A percentile compares a stretch with the other conserved stretches of the same genome.
Evolutionary conservation across 2,797 vertebrate genomes (phyloP).

Genomic region (Alcedo quadribrachys): DNA sequence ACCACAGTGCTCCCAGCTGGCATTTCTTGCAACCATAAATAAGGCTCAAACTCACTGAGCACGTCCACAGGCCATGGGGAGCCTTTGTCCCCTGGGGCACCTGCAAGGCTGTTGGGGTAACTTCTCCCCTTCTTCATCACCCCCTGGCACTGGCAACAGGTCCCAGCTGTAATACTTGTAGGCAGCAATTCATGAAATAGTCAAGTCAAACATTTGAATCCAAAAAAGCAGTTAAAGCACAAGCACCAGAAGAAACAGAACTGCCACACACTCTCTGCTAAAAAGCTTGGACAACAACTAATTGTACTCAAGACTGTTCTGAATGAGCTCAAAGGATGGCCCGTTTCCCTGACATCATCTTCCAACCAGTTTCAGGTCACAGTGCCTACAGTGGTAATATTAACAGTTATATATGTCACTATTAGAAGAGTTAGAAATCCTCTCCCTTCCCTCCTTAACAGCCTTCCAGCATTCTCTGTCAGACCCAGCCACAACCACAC

Average conservation of each 20-base stretch:
- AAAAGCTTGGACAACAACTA: background rate
- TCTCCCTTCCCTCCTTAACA: background rate
- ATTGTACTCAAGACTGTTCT: background rate
- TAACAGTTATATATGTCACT: background rate
- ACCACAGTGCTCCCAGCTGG: background rate
- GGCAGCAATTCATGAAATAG: background rate
- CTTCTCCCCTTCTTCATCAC: background rate
- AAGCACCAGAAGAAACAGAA: background rate
- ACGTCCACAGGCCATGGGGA: background rate
- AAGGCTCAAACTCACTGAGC: background rate
- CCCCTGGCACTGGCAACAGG: rapidly evolving
- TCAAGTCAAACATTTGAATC: background rate
- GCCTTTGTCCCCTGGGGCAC: rapidly evolving
- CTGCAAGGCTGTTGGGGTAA: background rate
- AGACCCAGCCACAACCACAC: rapidly evolving
- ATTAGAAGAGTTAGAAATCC: background rate
- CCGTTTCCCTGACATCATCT: background rate
- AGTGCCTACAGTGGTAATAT: background rate
- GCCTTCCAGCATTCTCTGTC: background rate
- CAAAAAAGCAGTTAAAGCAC: background rate
- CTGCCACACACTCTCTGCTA: background rate
- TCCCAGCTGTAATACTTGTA: background rate
- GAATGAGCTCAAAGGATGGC: background rate
- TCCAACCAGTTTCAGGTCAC: background rate
- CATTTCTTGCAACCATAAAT: background rate